Evolutionary conservation across 2,888 invertebrate genomes (phyloP), one percentile per base, ranked within the genome.

Genomic region (Sylvicola cinctus): DNA sequence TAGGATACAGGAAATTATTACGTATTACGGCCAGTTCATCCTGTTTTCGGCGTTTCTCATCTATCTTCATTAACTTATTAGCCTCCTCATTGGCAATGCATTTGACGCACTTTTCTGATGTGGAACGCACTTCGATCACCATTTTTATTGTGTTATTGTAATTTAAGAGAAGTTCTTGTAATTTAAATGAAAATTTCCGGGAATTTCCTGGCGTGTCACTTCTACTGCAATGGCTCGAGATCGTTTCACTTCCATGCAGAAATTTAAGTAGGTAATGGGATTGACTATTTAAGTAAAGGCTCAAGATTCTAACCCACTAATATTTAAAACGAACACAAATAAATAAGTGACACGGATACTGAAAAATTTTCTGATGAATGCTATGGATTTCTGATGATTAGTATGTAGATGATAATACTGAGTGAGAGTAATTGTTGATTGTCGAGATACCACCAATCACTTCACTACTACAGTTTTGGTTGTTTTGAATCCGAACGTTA

Each of bases 401-500:
- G n/a, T n/a, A n/a, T n/a, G n/a, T n/a, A n/a, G n/a, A n/a, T n/a
- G n/a, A n/a, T n/a, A n/a, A n/a, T n/a, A n/a, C n/a, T n/a, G n/a
- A n/a, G n/a, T n/a, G n/a, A n/a, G n/a, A n/a, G n/a, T n/a, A n/a
- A n/a, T n/a, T n/a, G n/a, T n/a, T n/a, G n/a, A n/a, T n/a, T n/a
- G n/a, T n/a, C n/a, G n/a, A n/a, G n/a, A n/a, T n/a, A n/a, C n/a
- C n/a, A n/a, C n/a, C n/a, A 25, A 31, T 40, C 34, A 38, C 41
- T 39, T 43, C 39, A 41, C 38, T 38, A 40, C 32, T 39, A 38
- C 34, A 37, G 31, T 30, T 32, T 26, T 17, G 37, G 32, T 32
- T 40, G 15, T 35, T 36, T 28, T 41, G 37, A 38, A 34, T 40
- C 13, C 33, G 38, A 35, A 37, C 27, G 49, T 50, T 47, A 40